phyloP scores from a whole-genome alignment of 2,888 invertebrate genomes.

The Ligdia adustata region DNA sequence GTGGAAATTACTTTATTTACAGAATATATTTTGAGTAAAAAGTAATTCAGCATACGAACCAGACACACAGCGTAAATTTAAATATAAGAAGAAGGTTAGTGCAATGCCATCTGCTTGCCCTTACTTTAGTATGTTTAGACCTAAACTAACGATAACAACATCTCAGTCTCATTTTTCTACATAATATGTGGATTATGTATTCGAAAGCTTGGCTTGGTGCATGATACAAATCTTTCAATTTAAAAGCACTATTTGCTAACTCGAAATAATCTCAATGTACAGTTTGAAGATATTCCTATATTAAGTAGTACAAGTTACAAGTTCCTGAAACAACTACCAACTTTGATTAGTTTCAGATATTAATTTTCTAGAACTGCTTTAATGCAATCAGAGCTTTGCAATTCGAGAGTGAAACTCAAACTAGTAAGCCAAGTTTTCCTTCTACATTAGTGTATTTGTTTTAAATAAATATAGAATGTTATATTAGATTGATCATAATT shows the following conservation, averaged over 20 bases:
- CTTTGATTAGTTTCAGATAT: conserved; percentile 71
- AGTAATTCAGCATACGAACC: too few species aligned
- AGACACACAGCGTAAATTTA: too few species aligned
- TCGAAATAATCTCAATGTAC: background rate
- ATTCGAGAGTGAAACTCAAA: conserved; percentile 21
- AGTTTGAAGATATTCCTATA: conserved; percentile 16
- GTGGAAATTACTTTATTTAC: conserved; percentile 12
- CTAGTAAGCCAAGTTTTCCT: background rate
- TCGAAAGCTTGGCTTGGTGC: too few species aligned
- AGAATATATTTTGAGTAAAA: conserved; percentile 31
- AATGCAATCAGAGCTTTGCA: conserved; percentile 54
- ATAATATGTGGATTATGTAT: too few species aligned
- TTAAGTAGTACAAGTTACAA: conserved; percentile 21
- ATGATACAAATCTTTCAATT: too few species aligned
- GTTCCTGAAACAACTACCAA: conserved; percentile 53
- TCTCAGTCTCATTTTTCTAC: too few species aligned
- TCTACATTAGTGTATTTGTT: background rate
- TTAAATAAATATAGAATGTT: background rate
- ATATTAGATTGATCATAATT: too few species aligned
- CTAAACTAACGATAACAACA: too few species aligned
- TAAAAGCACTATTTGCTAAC: background rate
- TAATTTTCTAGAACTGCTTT: conserved; percentile 61
- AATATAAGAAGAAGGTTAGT: too few species aligned
- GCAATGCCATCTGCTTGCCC: too few species aligned
- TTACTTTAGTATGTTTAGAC: too few species aligned